Percentiles rank a stretch among this genome's conserved stretches.
These are phyloP conservation scores for Papilio xuthus DNA, from an alignment of 1,140 invertebrate genomes.

Conservation along the genomic window DNA sequence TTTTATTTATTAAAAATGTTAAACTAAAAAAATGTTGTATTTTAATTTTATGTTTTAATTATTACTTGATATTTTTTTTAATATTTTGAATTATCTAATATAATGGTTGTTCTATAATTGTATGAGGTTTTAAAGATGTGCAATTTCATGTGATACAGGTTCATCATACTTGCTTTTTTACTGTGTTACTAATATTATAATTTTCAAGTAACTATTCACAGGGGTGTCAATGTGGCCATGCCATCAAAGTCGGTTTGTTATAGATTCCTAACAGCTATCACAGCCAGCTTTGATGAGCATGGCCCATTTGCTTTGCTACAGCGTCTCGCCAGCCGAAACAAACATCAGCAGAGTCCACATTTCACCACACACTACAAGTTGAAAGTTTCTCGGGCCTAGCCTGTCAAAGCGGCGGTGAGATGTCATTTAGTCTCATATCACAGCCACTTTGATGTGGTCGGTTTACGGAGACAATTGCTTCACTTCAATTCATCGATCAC, in stretches of 20 bases:
- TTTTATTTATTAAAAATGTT: too few species aligned
- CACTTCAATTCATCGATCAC: too few species aligned
- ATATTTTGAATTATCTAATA: background rate
- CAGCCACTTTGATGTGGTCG: constrained; percentile 81
- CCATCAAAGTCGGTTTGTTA: constrained; percentile 80
- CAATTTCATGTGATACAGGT: background rate
- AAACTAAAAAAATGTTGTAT: too few species aligned
- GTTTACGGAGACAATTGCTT: constrained; percentile 66
- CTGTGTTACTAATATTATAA: too few species aligned
- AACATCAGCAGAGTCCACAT: background rate
- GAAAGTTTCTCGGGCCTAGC: constrained; percentile 68
- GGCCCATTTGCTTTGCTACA: constrained; percentile 60
- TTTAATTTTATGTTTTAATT: too few species aligned
- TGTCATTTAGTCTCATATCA: constrained; percentile 75
- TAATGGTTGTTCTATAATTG: background rate
- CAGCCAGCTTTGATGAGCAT: constrained; percentile 81
- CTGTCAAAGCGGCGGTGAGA: constrained; percentile 79
- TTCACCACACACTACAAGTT: background rate
- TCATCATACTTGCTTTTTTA: background rate
- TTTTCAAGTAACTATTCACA: constrained; percentile 35
- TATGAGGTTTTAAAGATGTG: background rate
- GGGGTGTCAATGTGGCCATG: constrained; percentile 62
- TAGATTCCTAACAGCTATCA: constrained; percentile 77
- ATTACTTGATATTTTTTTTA: background rate
- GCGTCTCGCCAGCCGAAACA: constrained; percentile 13